These are phyloP conservation scores for Trachymyrmex septentrionalis DNA, from an alignment of 1,140 invertebrate species.

Conservation along the genomic window DNA sequence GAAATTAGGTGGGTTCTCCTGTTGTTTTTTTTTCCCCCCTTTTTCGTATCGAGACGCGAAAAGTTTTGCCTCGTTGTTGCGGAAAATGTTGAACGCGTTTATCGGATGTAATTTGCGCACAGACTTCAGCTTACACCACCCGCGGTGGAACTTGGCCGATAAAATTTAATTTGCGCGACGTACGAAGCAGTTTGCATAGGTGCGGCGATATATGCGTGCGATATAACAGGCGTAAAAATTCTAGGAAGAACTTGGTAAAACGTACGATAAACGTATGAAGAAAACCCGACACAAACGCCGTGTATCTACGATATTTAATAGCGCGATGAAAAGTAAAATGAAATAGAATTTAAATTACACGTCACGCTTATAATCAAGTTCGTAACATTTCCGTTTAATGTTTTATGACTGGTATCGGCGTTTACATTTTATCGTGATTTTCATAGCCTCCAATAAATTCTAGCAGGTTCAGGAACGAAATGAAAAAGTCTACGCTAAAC, in stretches of 20 bases:
- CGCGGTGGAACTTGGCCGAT: constrained; percentile 62
- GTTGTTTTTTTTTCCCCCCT: background rate
- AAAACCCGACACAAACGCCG: background rate
- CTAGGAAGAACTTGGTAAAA: constrained; percentile 22
- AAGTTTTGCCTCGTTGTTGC: background rate
- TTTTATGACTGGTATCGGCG: background rate
- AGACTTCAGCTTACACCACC: constrained; percentile 22
- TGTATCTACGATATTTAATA: constrained; percentile 30
- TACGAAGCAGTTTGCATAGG: constrained; percentile 39
- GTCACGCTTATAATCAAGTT: constrained; percentile 8
- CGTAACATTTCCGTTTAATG: background rate
- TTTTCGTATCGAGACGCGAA: background rate
- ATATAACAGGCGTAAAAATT: constrained; percentile 41
- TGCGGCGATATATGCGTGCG: constrained; percentile 23
- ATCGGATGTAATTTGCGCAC: constrained; percentile 59
- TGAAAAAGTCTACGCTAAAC: background rate
- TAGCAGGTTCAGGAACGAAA: background rate
- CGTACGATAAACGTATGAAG: background rate
- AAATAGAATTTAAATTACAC: constrained; percentile 24
- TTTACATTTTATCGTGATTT: background rate
- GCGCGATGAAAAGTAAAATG: background rate
- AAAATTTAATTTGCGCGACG: constrained; percentile 73
- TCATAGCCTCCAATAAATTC: constrained; percentile 6
- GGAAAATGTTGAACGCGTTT: constrained; percentile 60
- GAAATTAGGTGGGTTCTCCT: background rate